These are phyloP conservation scores for Ptilonorhynchus violaceus DNA, from an alignment of 2,113 vertebrate genomes.

Conservation along the genomic window DNA sequence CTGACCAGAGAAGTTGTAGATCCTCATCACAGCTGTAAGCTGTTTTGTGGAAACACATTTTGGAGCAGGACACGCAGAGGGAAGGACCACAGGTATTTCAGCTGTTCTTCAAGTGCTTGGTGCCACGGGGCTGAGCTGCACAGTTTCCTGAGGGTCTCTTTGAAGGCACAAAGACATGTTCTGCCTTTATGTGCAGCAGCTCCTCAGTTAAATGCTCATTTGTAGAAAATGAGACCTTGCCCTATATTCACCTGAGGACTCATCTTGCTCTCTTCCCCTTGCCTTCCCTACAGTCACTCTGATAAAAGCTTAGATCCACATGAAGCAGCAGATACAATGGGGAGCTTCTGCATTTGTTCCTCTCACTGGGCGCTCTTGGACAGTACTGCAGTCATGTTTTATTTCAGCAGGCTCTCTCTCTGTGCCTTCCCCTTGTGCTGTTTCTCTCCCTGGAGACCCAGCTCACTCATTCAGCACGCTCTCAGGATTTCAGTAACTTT, in stretches of 20 bases:
- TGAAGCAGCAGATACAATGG: not conserved
- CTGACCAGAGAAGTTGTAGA: not conserved
- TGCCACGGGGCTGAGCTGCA: not conserved
- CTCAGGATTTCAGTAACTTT: constrained; percentile 33
- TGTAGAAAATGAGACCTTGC: rapidly evolving
- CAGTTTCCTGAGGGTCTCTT: not conserved
- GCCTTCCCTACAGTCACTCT: not conserved
- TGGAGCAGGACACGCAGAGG: not conserved
- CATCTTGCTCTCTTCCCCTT: not conserved
- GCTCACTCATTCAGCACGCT: not conserved
- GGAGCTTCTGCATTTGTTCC: not conserved
- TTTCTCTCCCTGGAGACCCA: not conserved
- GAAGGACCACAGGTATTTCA: not conserved
- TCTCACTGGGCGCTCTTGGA: not conserved
- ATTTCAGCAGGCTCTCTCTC: not conserved
- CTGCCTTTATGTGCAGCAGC: not conserved
- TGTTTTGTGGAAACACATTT: not conserved
- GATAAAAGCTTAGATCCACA: not conserved
- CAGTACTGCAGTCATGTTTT: not conserved
- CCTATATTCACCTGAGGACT: not conserved
- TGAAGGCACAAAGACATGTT: not conserved
- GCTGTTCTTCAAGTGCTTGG: not conserved
- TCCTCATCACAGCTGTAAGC: not conserved
- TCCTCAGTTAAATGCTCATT: not conserved
- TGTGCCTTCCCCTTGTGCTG: not conserved